Evolutionary conservation across 2,888 invertebrate species (phyloP).

Genomic region (Homarus gammarus): DNA sequence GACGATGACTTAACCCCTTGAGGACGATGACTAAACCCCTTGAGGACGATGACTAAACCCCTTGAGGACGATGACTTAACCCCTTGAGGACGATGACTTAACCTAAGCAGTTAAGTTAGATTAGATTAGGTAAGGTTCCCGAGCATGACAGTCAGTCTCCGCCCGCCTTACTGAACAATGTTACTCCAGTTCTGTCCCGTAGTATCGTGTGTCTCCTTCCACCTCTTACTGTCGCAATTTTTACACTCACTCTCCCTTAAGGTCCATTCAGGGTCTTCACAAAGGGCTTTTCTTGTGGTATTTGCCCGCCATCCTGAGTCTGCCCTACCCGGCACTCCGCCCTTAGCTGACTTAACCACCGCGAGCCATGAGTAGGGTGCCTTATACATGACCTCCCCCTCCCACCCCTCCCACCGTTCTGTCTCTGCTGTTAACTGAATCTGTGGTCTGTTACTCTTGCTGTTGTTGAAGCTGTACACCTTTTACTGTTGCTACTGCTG

Average conservation of each 20-base stretch:
- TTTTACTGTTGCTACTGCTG: constrained; percentile 6
- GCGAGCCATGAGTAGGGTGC: too few species aligned
- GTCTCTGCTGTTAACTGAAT: too few species aligned
- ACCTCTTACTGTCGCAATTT: constrained; percentile 8
- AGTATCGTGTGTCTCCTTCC: constrained; percentile 26
- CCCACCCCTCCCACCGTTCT: not conserved
- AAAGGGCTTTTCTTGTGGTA: constrained; percentile 44
- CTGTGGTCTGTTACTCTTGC: too few species aligned
- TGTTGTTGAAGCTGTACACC: not conserved
- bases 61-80: too few species aligned
- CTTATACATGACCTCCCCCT: too few species aligned
- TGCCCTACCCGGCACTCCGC: constrained; percentile 2
- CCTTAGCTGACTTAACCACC: not conserved
- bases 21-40: too few species aligned
- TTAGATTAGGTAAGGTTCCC: too few species aligned
- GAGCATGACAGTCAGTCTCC: too few species aligned
- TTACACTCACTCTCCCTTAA: constrained; percentile 10
- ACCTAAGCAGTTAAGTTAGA: too few species aligned
- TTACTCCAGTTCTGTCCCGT: not conserved
- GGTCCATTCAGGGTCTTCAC: constrained; percentile 39
- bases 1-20: too few species aligned
- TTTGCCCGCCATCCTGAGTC: constrained; percentile 32
- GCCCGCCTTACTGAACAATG: not conserved
- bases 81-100: too few species aligned
- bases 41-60: too few species aligned